Evolutionary conservation across 2,113 vertebrate species (phyloP).

Genomic region (Piaya cayana): DNA sequence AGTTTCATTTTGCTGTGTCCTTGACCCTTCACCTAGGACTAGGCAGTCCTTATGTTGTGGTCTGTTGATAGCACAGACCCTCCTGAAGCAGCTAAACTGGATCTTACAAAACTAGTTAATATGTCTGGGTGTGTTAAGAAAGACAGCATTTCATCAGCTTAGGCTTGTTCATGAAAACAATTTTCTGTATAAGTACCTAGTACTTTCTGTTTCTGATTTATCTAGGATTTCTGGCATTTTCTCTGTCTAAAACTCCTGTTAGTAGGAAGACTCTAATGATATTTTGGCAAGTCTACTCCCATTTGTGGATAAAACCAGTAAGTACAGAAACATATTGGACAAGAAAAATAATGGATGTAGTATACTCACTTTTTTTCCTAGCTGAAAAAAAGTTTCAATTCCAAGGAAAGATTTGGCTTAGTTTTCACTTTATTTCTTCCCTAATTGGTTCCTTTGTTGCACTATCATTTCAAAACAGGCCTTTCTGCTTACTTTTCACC

Average conservation of each 20-base stretch:
- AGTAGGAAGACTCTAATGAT: not conserved
- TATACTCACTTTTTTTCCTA: not conserved
- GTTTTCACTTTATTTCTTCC: not conserved
- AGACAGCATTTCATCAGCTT: not conserved
- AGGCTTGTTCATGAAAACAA: not conserved
- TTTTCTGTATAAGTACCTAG: not conserved
- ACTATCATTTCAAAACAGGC: not conserved
- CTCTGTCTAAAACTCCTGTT: constrained; percentile 26
- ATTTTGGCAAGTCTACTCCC: not conserved
- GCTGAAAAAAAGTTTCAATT: not conserved
- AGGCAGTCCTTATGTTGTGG: not conserved
- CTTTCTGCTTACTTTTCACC: not conserved
- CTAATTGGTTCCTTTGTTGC: not conserved
- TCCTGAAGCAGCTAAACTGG: not conserved
- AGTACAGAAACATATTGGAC: not conserved
- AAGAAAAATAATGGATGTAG: not conserved
- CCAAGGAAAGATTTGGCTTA: not conserved
- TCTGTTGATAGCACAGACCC: not conserved
- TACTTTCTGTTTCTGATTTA: constrained; percentile 26
- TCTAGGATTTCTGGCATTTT: not conserved
- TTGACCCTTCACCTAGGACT: not conserved
- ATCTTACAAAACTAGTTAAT: not conserved
- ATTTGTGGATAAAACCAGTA: constrained; percentile 5
- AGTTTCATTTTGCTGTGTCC: not conserved
- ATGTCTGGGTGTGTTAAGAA: not conserved